Percentiles rank a stretch among this genome's conserved stretches.
These are phyloP conservation scores for Etheostoma nigrum DNA, from an alignment of 2,797 vertebrate genomes.

Conservation along the genomic window DNA sequence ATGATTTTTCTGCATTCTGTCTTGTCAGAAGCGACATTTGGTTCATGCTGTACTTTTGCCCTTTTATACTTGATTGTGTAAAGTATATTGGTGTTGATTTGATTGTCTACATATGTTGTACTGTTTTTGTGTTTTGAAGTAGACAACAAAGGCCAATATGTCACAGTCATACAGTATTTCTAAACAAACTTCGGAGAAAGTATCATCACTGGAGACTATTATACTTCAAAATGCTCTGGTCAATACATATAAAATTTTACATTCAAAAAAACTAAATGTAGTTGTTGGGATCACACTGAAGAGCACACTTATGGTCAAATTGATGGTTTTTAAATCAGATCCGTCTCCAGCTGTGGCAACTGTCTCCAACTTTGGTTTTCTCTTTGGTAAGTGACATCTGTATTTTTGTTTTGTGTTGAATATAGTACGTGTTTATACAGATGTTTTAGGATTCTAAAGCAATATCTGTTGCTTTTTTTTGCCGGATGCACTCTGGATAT, in stretches of 20 bases:
- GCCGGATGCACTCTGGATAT: conserved; percentile 35
- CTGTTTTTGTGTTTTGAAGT: conserved; percentile 62
- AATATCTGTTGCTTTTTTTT: conserved; percentile 40
- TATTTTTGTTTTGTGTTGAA: conserved; percentile 47
- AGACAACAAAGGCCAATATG: conserved; percentile 49
- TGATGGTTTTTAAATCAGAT: conserved; percentile 9
- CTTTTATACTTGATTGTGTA: conserved; percentile 52
- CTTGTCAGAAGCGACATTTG: conserved; percentile 17
- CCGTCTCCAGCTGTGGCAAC: conserved; percentile 39
- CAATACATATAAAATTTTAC: not conserved
- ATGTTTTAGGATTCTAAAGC: conserved; percentile 22
- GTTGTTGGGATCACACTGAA: not conserved
- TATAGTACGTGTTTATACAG: conserved; percentile 30
- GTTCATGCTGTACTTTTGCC: conserved; percentile 44
- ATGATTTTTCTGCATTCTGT: conserved; percentile 40
- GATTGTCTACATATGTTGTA: conserved; percentile 51
- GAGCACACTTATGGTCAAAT: not conserved
- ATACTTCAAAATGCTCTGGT: not conserved
- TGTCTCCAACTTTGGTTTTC: conserved; percentile 46
- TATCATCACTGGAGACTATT: conserved; percentile 28
- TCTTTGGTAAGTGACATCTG: conserved; percentile 22
- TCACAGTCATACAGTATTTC: conserved; percentile 44
- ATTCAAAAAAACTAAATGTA: not conserved
- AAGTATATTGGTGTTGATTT: conserved; percentile 54
- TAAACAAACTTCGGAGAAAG: conserved; percentile 29